Base-by-base conservation (phyloP, 92 coral and sea anemone species). In the Pocillopora grandis region DNA sequence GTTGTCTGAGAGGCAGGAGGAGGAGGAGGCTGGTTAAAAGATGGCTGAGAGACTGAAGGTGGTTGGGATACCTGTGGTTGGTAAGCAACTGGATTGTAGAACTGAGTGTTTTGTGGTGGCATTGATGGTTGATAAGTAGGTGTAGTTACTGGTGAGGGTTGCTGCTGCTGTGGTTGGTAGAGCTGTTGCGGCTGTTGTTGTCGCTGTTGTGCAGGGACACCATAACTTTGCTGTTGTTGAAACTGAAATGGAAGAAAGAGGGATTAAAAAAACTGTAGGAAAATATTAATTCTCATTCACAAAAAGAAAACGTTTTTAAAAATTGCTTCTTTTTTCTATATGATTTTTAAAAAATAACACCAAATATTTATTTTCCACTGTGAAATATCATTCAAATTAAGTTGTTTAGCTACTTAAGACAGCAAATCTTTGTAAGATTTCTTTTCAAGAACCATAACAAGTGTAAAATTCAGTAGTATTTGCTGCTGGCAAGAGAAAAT, bases 41-140 rank as follows among this genome's bases (percentile, higher is more conserved):
- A 81, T 36, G 88, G 91, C 92, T 91, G 97, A 33, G 87, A 78
- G 76, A 60, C 69, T 19, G 91, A 77, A 27, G 85, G 23, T 21
- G 71, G 86, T 17, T 76, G 85, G 80, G 84, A 69, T 76, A 74
- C 72, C 64, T 79, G 87, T 80, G 88, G 91, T 78, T 93, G 95
- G 91, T 82, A 91, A 35, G 95, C 84, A 1, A 92, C 92, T 62
- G 98, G 98, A 81, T 95, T 95, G 91, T 95, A 95, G 85, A 91
- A 95, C 79, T 93, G 87, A 11, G 89, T 86, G 76, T 86, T 89
- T 10, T 85, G 52, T 48, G 85, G 78, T 10, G 85, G 90, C 33
- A 71, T 76, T 10, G 89, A 36, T 18, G 89, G 87, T 58, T 88
- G 92, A 90, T 91, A 92, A 60, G 87, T 67, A 17, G 94, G 91